phyloP scores from a whole-genome alignment of 2,113 vertebrate genomes.

The Rhombomys opimus region DNA sequence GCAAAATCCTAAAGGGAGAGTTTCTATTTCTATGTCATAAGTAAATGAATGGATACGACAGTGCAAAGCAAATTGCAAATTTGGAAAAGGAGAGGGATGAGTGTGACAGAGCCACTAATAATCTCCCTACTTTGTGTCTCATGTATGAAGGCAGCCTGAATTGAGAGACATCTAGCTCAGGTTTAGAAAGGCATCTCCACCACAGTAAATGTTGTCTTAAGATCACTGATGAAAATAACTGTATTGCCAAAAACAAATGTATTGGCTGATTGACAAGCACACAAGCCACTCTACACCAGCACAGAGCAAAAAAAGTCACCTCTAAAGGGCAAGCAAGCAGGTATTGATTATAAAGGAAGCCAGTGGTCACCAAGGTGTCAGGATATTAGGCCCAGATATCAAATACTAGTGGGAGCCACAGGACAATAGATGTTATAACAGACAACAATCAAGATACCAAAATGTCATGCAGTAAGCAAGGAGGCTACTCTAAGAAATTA shows the following conservation, averaged over 20 bases:
- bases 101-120: slow-evolving; percentile 72
- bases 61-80: slow-evolving; percentile 72
- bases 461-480: not conserved
- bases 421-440: not conserved
- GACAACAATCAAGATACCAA: not conserved
- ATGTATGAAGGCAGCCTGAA: slow-evolving; percentile 58
- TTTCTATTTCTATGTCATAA: slow-evolving; percentile 81
- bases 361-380: not conserved
- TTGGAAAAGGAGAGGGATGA: slow-evolving; percentile 52
- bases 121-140: slow-evolving; percentile 63
- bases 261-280: slow-evolving; percentile 82
- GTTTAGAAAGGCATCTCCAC: slow-evolving; percentile 75
- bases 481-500: not conserved
- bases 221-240: slow-evolving; percentile 83
- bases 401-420: not conserved
- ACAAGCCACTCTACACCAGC: slow-evolving; percentile 74
- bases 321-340: slow-evolving; percentile 59
- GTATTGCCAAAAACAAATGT: slow-evolving; percentile 81
- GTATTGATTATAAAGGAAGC: not conserved
- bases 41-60: slow-evolving; percentile 72
- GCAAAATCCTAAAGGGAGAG: slow-evolving; percentile 71
- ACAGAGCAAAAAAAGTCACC: slow-evolving; percentile 64
- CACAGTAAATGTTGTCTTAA: slow-evolving; percentile 84
- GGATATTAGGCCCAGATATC: not conserved
- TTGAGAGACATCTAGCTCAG: slow-evolving; percentile 74